A percentile compares a stretch with the other conserved stretches of the same genome.
Conservation (phyloP, 2,113 vertebrate species). For the Tretioscincus oriximinensis region DNA sequence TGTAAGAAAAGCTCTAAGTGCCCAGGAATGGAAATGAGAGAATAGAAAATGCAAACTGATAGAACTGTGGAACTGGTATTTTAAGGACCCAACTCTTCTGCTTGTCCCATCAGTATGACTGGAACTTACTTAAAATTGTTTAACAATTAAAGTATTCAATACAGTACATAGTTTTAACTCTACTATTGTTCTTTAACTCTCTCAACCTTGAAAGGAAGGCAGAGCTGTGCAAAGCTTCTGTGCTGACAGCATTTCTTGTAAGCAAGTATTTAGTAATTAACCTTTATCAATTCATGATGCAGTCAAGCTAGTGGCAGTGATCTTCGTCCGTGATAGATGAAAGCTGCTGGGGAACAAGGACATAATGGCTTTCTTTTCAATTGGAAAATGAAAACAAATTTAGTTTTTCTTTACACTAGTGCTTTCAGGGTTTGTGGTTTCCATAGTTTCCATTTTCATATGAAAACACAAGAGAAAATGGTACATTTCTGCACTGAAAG, state of each 20-base stretch:
- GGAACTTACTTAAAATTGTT: background rate
- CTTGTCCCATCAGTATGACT: background rate
- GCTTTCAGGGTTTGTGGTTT: background rate
- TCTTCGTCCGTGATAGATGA: background rate
- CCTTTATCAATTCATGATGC: background rate
- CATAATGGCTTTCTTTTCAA: slow-evolving; percentile 12
- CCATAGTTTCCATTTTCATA: slow-evolving; percentile 18
- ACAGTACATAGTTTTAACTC: background rate
- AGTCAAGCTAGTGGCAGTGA: background rate
- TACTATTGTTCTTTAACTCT: background rate
- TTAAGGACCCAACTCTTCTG: background rate
- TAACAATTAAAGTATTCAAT: background rate
- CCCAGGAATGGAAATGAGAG: background rate
- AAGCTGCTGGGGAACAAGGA: background rate
- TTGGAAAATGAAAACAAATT: slow-evolving; percentile 9
- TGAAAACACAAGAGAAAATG: slow-evolving; percentile 22
- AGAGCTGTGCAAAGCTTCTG: background rate
- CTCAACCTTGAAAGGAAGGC: slow-evolving; percentile 1
- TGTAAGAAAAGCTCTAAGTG: too few relatives aligned
- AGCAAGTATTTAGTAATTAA: background rate
- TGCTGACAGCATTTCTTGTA: background rate
- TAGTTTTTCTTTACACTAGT: background rate
- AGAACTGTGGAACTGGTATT: background rate
- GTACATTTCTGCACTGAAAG: background rate
- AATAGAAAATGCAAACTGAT: background rate